Evolutionary conservation across 2,888 invertebrate species (phyloP).

Genomic region (Panorpa germanica): DNA sequence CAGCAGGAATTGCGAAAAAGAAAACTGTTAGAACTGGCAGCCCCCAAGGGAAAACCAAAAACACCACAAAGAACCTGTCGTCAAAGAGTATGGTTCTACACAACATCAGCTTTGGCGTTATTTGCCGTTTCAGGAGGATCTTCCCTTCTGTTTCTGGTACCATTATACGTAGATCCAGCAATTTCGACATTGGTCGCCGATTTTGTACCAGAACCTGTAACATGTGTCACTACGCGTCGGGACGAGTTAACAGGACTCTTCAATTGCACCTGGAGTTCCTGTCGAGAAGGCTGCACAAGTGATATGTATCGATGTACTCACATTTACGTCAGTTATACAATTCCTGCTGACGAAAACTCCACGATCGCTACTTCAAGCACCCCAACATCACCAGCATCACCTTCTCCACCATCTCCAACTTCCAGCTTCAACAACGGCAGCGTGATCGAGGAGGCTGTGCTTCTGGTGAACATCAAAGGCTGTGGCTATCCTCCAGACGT

Average conservation of each 20-base stretch:
- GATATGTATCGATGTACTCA: slow-evolving; percentile 50
- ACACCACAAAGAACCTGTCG: slow-evolving; percentile 34
- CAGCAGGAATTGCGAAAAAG: slow-evolving; percentile 47
- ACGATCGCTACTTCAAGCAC: slow-evolving; percentile 9
- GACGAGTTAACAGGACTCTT: slow-evolving; percentile 68
- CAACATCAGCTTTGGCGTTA: slow-evolving; percentile 48
- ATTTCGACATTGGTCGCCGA: slow-evolving; percentile 75
- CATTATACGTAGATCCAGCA: slow-evolving; percentile 68
- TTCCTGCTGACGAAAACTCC: too few relatives aligned
- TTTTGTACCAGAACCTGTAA: slow-evolving; percentile 67
- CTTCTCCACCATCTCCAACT: slow-evolving; percentile 16
- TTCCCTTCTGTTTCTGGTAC: slow-evolving; percentile 51
- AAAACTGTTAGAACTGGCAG: slow-evolving; percentile 36
- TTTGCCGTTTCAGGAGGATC: slow-evolving; percentile 53
- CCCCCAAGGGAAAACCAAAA: slow-evolving; percentile 30
- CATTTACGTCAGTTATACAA: slow-evolving; percentile 31
- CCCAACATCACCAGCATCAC: slow-evolving; percentile 13
- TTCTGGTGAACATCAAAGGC: slow-evolving; percentile 77
- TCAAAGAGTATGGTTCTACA: slow-evolving; percentile 50
- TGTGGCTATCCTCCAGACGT: slow-evolving; percentile 81
- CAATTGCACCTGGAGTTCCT: slow-evolving; percentile 83
- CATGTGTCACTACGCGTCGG: slow-evolving; percentile 66
- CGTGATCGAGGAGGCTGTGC: slow-evolving; percentile 28
- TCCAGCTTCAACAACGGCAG: slow-evolving; percentile 24
- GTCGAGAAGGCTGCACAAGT: slow-evolving; percentile 76